phyloP scores from a whole-genome alignment of 1,140 invertebrate species.

The Vanessa atalanta region DNA sequence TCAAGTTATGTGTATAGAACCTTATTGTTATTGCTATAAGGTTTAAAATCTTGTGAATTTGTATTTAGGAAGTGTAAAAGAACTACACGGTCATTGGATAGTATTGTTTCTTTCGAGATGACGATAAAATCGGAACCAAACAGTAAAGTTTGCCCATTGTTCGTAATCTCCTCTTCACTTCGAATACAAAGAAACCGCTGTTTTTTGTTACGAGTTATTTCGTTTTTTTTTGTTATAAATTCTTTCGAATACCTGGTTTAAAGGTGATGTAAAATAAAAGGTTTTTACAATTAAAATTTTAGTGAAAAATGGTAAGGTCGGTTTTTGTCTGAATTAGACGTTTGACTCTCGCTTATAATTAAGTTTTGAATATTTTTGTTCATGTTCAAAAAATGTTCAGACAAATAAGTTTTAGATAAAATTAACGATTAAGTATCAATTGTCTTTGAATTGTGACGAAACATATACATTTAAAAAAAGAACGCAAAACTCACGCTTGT shows the following conservation, averaged over 20 bases:
- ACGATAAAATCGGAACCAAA: constrained; percentile 64
- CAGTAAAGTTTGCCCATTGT: constrained; percentile 63
- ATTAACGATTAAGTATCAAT: too few relatives aligned
- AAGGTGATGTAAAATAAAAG: constrained; percentile 39
- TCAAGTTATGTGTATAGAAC: neutral
- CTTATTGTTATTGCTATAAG: neutral
- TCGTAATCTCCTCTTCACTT: constrained; percentile 58
- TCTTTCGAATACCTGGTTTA: constrained; percentile 53
- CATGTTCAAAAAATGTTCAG: too few relatives aligned
- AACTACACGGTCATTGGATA: constrained; percentile 21
- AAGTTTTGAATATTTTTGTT: constrained; percentile 19
- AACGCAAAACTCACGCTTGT: too few relatives aligned
- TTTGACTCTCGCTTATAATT: constrained; percentile 20
- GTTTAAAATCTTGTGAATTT: constrained; percentile 24
- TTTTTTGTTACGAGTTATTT: constrained; percentile 41
- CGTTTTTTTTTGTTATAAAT: constrained; percentile 61
- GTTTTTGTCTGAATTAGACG: constrained; percentile 36
- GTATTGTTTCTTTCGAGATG: constrained; percentile 49
- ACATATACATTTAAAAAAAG: too few relatives aligned
- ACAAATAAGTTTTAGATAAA: too few relatives aligned
- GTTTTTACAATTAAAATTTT: constrained; percentile 25
- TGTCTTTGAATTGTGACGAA: too few relatives aligned
- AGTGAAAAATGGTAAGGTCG: constrained; percentile 43
- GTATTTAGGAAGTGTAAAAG: constrained; percentile 14
- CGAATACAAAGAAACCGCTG: constrained; percentile 64